Conservation (phyloP, 1,140 invertebrate species). For the Lordiphosa mommai region DNA sequence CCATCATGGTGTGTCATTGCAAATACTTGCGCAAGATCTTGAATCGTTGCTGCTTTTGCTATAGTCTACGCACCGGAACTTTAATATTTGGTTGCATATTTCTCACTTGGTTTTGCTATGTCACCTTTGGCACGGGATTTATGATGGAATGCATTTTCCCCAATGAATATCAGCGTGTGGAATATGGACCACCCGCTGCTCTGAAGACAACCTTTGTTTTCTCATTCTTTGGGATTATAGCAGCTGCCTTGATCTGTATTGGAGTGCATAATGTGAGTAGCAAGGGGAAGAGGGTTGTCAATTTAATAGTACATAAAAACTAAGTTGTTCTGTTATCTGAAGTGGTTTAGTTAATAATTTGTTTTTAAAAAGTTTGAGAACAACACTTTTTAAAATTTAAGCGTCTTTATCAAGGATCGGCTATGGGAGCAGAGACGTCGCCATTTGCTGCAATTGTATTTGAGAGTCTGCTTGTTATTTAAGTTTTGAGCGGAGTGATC, state of each 20-base stretch:
- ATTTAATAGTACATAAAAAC: too few relatives aligned
- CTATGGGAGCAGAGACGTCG: too few relatives aligned
- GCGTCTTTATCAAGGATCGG: too few relatives aligned
- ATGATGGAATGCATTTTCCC: constrained; percentile 64
- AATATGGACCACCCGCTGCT: constrained; percentile 12
- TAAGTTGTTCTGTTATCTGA: too few relatives aligned
- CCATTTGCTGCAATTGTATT: too few relatives aligned
- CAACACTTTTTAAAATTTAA: too few relatives aligned
- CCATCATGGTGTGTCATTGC: constrained; percentile 52
- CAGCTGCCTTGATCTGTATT: constrained; percentile 36
- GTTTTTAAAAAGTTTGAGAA: too few relatives aligned
- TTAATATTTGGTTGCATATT: constrained; percentile 55
- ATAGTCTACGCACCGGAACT: constrained; percentile 27
- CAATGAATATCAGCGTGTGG: constrained; percentile 32
- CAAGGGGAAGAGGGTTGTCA: too few relatives aligned
- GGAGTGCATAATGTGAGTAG: constrained; percentile 57
- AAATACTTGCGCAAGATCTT: constrained; percentile 34
- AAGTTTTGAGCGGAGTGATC: too few relatives aligned
- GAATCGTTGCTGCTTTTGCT: constrained; percentile 40
- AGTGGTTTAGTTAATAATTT: too few relatives aligned
- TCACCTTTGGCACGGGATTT: constrained; percentile 47
- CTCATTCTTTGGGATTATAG: constrained; percentile 49
- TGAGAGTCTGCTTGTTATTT: too few relatives aligned
- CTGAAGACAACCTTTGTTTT: constrained; percentile 62
- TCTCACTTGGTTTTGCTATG: constrained; percentile 50